These are phyloP conservation scores for Eupithecia insigniata DNA, from an alignment of 2,888 invertebrate genomes.

Conservation along the genomic window DNA sequence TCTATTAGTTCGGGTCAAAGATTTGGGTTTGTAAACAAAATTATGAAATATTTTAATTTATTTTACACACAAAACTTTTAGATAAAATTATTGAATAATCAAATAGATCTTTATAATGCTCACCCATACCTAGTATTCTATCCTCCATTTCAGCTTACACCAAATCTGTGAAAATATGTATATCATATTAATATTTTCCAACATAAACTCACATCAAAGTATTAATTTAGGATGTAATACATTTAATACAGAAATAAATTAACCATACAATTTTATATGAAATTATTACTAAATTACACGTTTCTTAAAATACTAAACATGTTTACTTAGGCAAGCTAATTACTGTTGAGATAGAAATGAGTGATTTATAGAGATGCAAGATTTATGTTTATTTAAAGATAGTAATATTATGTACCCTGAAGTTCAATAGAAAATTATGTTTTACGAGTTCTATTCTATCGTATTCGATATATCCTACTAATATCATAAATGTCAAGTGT, in stretches of 20 bases:
- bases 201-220: not conserved
- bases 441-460: not conserved
- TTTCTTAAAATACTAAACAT: slow-evolving; percentile 40
- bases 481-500: too few species aligned
- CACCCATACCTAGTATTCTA: slow-evolving; percentile 57
- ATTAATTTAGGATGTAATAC: not conserved
- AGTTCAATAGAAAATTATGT: not conserved
- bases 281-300: slow-evolving; percentile 1
- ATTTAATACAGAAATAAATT: slow-evolving; percentile 5
- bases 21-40: slow-evolving; percentile 16
- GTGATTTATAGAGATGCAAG: not conserved
- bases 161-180: slow-evolving; percentile 60
- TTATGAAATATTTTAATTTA: not conserved
- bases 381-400: slow-evolving; percentile 4
- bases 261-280: not conserved
- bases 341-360: slow-evolving; percentile 32
- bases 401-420: not conserved
- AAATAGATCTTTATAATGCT: not conserved
- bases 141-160: slow-evolving; percentile 71
- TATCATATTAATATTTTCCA: not conserved
- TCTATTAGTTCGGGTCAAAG: slow-evolving; percentile 20
- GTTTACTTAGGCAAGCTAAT: slow-evolving; percentile 34
- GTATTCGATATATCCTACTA: too few species aligned
- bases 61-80: not conserved
- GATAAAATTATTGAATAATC: not conserved